Evolutionary conservation across 2,113 vertebrate genomes (phyloP).

Genomic region (Malurus elegans): DNA sequence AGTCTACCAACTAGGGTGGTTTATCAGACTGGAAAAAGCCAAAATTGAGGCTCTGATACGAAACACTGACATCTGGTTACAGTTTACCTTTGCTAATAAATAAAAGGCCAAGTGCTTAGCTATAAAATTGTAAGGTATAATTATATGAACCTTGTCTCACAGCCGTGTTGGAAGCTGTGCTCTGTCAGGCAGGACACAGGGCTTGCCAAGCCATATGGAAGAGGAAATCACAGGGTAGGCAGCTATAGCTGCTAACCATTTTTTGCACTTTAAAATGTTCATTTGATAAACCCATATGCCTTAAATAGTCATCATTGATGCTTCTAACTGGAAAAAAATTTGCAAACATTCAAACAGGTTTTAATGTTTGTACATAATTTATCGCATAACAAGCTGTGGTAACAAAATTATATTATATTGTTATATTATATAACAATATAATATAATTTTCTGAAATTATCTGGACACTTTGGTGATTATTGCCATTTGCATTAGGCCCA

Average conservation of each 20-base stretch:
- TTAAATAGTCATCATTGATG: neutral
- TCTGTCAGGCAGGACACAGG: neutral
- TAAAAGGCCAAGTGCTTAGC: neutral
- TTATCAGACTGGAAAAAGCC: neutral
- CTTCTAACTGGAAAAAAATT: neutral
- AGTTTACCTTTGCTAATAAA: neutral
- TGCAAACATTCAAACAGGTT: neutral
- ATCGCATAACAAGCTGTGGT: neutral
- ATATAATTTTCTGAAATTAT: neutral
- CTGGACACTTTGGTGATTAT: neutral
- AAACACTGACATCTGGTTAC: neutral
- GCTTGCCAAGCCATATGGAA: neutral
- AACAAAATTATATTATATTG: neutral
- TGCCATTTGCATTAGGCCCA: neutral
- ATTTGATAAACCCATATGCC: neutral
- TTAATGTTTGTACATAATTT: neutral
- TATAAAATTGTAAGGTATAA: neutral
- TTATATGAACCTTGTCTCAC: neutral
- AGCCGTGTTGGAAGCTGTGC: neutral
- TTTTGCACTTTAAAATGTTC: neutral
- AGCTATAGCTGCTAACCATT: neutral
- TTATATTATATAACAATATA: neutral
- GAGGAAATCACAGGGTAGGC: neutral
- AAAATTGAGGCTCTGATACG: neutral
- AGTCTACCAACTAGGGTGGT: neutral